A percentile compares a stretch with the other conserved stretches of the same genome.
phyloP scores from a whole-genome alignment of 2,113 vertebrate species.

The Alectura lathami region DNA sequence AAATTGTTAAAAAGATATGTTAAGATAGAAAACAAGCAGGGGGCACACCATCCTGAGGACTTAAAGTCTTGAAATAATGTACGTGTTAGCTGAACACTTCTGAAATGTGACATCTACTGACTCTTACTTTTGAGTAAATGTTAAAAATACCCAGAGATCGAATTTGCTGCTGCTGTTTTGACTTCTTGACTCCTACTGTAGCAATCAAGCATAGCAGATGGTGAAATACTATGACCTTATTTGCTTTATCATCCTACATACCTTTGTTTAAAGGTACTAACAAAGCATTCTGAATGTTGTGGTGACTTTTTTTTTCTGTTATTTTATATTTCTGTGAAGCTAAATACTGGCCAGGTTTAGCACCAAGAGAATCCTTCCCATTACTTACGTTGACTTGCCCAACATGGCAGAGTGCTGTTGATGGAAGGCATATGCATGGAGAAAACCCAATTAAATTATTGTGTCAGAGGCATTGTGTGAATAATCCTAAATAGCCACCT shows the following conservation, averaged over 20 bases:
- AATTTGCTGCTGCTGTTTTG: neutral
- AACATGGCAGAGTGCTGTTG: neutral
- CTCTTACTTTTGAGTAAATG: neutral
- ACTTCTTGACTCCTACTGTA: neutral
- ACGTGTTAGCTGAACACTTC: neutral
- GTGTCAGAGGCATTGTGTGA: slow-evolving; percentile 29
- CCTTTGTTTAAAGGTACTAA: neutral
- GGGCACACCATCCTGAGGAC: neutral
- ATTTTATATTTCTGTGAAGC: neutral
- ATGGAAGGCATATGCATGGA: too few relatives aligned
- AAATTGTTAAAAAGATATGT: neutral
- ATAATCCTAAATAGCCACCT: neutral
- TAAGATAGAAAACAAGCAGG: neutral
- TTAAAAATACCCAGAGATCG: neutral
- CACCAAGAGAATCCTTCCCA: neutral
- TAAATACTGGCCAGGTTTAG: neutral
- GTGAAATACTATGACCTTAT: neutral
- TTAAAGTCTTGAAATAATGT: neutral
- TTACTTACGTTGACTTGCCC: neutral
- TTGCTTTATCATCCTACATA: neutral
- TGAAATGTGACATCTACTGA: neutral
- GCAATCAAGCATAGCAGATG: neutral
- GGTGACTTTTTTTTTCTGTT: neutral
- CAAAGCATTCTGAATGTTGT: neutral
- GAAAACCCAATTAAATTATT: slow-evolving; percentile 4